phyloP scores from a whole-genome alignment of 2,113 vertebrate genomes.

The Thermophis baileyi region DNA sequence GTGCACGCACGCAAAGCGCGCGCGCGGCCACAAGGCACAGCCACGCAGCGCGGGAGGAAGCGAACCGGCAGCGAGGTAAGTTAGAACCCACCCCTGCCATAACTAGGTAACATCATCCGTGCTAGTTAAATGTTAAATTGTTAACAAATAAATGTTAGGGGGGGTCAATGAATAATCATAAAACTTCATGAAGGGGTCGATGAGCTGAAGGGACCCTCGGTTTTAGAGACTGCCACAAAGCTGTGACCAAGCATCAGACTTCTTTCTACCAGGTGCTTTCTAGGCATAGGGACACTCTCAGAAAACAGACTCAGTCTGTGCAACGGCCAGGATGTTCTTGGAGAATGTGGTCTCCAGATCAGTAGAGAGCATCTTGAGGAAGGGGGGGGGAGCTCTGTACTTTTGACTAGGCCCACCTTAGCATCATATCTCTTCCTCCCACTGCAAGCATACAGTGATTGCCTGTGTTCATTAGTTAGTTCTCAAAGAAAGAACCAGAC shows the following conservation, averaged over 20 bases:
- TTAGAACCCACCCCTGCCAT: no score
- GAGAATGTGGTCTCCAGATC: not conserved
- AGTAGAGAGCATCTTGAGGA: not conserved
- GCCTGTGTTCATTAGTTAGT: not conserved
- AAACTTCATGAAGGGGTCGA: not conserved
- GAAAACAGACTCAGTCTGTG: not conserved
- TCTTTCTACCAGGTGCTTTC: not conserved
- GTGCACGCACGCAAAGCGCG: no score
- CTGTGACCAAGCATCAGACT: not conserved
- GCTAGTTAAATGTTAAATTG: no score
- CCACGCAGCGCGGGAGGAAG: no score
- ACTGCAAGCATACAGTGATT: not conserved
- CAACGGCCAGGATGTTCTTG: not conserved
- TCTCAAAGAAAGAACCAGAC: not conserved
- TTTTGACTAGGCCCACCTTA: not conserved
- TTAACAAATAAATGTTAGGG: no score
- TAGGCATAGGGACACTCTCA: not conserved
- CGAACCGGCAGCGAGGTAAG: no score
- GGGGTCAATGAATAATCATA: not conserved
- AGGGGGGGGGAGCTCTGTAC: not conserved
- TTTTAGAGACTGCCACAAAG: not conserved
- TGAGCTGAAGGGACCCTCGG: not conserved
- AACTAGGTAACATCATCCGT: no score
- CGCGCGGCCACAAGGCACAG: no score
- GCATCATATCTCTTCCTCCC: not conserved